A percentile compares a stretch with the other conserved stretches of the same genome.
Evolutionary conservation across 2,797 vertebrate genomes (phyloP).

Genomic region (Streptopelia turtur): DNA sequence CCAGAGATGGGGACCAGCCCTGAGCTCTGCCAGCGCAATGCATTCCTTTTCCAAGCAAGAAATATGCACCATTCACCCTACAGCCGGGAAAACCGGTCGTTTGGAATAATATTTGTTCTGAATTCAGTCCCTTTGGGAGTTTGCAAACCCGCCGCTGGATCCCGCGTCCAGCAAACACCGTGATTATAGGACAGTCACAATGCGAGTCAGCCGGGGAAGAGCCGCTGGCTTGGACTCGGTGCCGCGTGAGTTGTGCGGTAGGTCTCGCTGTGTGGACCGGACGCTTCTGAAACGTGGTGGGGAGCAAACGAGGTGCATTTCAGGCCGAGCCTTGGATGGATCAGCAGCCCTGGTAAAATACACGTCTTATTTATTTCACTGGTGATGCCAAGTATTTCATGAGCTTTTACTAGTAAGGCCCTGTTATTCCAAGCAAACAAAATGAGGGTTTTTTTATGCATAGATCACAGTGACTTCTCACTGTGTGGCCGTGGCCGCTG

Average conservation of each 20-base stretch:
- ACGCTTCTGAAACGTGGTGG: accelerated
- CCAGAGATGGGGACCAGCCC: background rate
- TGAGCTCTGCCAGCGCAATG: background rate
- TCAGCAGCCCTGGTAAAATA: background rate
- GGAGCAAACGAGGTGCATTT: background rate
- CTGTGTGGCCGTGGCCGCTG: background rate
- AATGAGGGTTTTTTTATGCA: accelerated
- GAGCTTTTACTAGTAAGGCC: background rate
- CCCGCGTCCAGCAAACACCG: background rate
- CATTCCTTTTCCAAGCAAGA: background rate
- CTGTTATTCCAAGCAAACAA: background rate
- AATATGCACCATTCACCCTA: background rate
- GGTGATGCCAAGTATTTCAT: background rate
- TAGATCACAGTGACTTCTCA: background rate
- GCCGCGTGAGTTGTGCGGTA: background rate
- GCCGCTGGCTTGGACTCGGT: background rate
- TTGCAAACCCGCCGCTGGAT: background rate
- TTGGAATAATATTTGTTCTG: conserved; percentile 26
- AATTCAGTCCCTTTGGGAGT: background rate
- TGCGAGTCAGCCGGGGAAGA: background rate
- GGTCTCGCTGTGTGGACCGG: background rate
- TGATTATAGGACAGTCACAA: background rate
- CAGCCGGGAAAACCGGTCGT: background rate
- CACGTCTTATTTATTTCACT: background rate
- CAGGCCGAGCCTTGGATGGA: background rate